Base-by-base conservation (phyloP, 2,797 vertebrate genomes). In the Diglossa cyanea region DNA sequence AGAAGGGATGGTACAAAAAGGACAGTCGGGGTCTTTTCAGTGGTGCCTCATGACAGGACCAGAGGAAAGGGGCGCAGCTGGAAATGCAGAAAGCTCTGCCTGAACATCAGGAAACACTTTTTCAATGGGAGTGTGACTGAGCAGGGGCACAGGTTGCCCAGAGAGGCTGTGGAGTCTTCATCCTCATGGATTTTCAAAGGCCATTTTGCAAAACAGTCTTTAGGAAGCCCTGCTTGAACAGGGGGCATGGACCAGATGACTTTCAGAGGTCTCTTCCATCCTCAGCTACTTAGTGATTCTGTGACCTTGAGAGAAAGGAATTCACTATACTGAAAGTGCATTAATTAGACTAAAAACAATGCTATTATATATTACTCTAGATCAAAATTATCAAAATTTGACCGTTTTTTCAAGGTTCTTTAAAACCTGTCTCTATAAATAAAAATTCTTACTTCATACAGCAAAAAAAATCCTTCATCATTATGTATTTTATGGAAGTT, bases 171-270 rank as follows among this genome's bases (percentile, higher is more conserved):
- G 14, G 31, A 54, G 9, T 30, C 50, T 37, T 48, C 7, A 7
- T 70, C 21, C 20, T 47, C 26, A 3, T 19, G 58, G 17, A 44
- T 17, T 60, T 16, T 50, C 37, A 57, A 45, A 76, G 83, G 10
- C 2, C 1, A 3, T 35, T 30, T 9, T 25, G 10, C 8, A 12
- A 23, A 79, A 33, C 5, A 0, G 1, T 23, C 35, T 73, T 15
- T 33, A 62, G 31, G 8, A 8, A 26, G 2, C 8, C 9, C 10
- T 70, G 31, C 19, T 44, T 73, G 40, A 83, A 48, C 13, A 57
- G 7, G 5, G 13, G 3, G 3, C 4, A 40, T 84, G n/a, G 18
- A 54, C 23, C 13, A 60, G 21, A 6, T n/a, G 44, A 65, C 7
- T 6, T 63, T 20, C 26, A 60, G 20, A 78, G 23, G 30, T 67